These are phyloP conservation scores for Ochropacha duplaris DNA, from an alignment of 2,888 invertebrate species.

Conservation along the genomic window DNA sequence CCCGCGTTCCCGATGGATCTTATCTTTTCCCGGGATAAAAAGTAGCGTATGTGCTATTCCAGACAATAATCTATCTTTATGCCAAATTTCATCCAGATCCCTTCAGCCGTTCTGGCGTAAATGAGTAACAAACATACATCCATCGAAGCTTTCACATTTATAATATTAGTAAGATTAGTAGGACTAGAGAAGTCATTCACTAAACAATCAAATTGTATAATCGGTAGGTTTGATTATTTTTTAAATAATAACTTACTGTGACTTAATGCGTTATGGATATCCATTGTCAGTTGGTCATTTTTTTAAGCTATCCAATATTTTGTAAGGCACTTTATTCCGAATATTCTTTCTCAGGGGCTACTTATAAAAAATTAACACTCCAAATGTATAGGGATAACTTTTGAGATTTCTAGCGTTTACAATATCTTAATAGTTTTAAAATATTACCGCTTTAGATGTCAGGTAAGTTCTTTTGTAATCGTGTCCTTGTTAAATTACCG, in stretches of 20 bases:
- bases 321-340: too few species aligned
- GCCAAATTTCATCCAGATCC: too few species aligned
- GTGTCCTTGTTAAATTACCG: constrained; percentile 54
- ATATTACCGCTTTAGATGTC: constrained; percentile 15
- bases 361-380: neutral
- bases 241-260: neutral
- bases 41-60: too few species aligned
- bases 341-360: too few species aligned
- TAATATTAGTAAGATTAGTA: too few species aligned
- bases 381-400: neutral
- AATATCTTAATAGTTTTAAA: neutral
- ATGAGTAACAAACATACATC: too few species aligned
- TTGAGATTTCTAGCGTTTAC: neutral
- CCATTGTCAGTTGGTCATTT: neutral
- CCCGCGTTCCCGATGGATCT: too few species aligned
- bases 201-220: neutral
- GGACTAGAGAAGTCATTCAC: neutral
- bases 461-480: constrained; percentile 60
- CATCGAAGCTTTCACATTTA: neutral
- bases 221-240: neutral
- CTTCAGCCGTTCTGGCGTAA: too few species aligned
- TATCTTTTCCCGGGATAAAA: too few species aligned
- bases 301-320: neutral
- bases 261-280: neutral
- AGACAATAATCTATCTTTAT: too few species aligned